phyloP scores from a whole-genome alignment of 2,113 vertebrate species.

The Sitta europaea region DNA sequence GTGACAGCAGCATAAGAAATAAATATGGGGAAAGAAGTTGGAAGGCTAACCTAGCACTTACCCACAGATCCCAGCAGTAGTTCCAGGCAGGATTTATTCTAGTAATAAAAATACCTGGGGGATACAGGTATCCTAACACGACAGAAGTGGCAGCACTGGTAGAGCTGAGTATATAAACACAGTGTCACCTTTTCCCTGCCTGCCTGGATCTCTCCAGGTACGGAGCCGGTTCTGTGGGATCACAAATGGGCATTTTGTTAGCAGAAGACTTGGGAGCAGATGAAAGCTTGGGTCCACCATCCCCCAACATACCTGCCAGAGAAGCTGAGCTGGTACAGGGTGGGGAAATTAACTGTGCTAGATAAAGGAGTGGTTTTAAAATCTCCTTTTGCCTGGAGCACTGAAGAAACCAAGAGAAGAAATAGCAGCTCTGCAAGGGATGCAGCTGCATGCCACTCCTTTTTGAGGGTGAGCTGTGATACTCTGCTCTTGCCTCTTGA shows the following conservation, averaged over 20 bases:
- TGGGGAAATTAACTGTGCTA: slow-evolving; percentile 19
- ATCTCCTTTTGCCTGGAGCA: neutral
- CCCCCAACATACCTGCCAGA: neutral
- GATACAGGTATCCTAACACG: neutral
- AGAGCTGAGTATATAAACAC: neutral
- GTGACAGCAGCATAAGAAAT: neutral
- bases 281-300: slow-evolving; percentile 21
- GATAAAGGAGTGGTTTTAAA: slow-evolving; percentile 43
- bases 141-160: neutral
- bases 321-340: slow-evolving; percentile 34
- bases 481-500: neutral
- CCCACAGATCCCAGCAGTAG: neutral
- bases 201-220: accelerated
- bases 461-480: neutral
- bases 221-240: neutral
- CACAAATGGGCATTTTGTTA: neutral
- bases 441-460: slow-evolving; percentile 22
- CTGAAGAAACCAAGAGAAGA: neutral
- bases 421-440: neutral
- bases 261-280: slow-evolving; percentile 2
- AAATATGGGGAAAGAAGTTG: accelerated
- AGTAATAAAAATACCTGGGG: neutral
- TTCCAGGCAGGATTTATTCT: neutral
- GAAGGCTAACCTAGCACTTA: neutral
- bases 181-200: neutral